These are phyloP conservation scores for Bombylius discolor DNA, from an alignment of 2,888 invertebrate genomes.

Conservation along the genomic window DNA sequence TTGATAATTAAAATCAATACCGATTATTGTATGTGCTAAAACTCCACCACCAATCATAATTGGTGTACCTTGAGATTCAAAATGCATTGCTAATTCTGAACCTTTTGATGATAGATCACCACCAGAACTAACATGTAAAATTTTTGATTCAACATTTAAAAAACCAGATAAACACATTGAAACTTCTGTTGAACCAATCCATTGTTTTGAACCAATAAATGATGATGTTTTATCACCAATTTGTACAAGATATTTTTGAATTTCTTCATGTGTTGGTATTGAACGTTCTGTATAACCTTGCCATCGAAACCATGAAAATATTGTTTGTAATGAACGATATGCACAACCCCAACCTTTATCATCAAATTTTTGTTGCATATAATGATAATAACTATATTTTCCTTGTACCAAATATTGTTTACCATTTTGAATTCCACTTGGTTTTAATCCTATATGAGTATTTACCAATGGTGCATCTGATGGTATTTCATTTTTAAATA, in stretches of 20 bases:
- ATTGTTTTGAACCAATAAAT: conserved; percentile 83
- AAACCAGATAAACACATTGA: conserved; percentile 79
- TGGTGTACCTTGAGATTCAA: conserved; percentile 84
- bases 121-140: conserved; percentile 75
- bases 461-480: conserved; percentile 46
- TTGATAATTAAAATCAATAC: conserved; percentile 72
- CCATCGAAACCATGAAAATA: conserved; percentile 88
- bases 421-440: conserved; percentile 36
- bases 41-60: conserved; percentile 99
- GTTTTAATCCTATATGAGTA: conserved; percentile 49
- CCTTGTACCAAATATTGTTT: conserved; percentile 58
- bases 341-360: conserved; percentile 99
- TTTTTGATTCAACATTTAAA: conserved; percentile 61
- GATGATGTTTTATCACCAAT: conserved; percentile 82
- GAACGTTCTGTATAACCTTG: conserved; percentile 69
- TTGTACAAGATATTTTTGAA: conserved; percentile 87
- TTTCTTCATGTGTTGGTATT: conserved; percentile 71
- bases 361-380: conserved; percentile 86
- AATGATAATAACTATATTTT: conserved; percentile 88
- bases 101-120: conserved; percentile 66
- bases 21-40: conserved; percentile 93
- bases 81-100: conserved; percentile 77
- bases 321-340: conserved; percentile 91
- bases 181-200: conserved; percentile 98
- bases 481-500: conserved; percentile 38